phyloP scores from a whole-genome alignment of 2,888 invertebrate species.

The Hyposoter didymator region DNA sequence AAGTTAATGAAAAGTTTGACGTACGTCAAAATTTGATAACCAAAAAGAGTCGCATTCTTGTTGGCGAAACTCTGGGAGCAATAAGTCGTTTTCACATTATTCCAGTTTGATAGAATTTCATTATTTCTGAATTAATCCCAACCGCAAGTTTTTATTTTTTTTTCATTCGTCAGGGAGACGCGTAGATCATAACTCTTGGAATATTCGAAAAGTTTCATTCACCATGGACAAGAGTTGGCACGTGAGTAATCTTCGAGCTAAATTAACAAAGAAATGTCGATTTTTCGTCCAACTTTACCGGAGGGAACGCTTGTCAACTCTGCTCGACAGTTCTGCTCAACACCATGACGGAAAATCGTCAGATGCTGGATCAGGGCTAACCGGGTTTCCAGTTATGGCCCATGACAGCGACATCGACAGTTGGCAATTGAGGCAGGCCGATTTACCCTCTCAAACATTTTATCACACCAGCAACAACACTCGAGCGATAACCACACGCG shows the following conservation, averaged over 20 bases:
- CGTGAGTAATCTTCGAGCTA: conserved; percentile 62
- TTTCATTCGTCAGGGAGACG: not conserved
- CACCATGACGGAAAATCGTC: conserved; percentile 57
- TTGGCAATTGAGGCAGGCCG: conserved; percentile 70
- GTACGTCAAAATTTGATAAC: conserved; percentile 62
- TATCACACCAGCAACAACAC: conserved; percentile 41
- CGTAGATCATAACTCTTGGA: conserved; percentile 63
- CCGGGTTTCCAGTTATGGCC: conserved; percentile 70
- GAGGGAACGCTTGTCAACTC: conserved; percentile 33
- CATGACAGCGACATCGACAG: conserved; percentile 74
- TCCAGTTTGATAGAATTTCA: not conserved
- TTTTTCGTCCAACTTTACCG: conserved; percentile 22
- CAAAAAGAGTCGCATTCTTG: conserved; percentile 28
- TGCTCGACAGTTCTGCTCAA: conserved; percentile 44
- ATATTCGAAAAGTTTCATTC: conserved; percentile 62
- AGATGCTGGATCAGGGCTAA: conserved; percentile 70
- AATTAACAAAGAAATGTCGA: conserved; percentile 40
- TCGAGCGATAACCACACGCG: conserved; percentile 33
- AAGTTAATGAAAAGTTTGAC: conserved; percentile 54
- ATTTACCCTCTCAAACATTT: conserved; percentile 41
- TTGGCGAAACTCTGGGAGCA: not conserved
- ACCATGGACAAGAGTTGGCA: conserved; percentile 71
- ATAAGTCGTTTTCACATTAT: conserved; percentile 5
- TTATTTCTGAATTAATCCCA: not conserved
- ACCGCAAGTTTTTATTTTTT: not conserved